Base-by-base conservation (phyloP, 2,888 invertebrate species). In the Lasioglossum leucozonium region DNA sequence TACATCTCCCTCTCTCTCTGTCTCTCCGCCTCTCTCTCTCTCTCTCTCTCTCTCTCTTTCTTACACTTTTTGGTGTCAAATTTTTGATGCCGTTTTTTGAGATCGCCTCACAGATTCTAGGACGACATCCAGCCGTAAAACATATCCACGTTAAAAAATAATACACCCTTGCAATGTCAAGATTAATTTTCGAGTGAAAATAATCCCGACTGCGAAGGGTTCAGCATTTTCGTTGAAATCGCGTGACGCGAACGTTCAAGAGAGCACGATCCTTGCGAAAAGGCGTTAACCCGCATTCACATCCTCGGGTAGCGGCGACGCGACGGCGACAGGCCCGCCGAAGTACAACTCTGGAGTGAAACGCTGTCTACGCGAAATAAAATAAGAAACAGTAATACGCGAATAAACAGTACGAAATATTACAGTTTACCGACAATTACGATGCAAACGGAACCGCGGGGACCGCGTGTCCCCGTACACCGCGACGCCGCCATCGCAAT, bases 341-440 rank as follows among this genome's bases (percentile, higher is more conserved):
- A 6, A 30, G 16, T 8, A 18, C 65, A 30, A 18, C 10, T 4
- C 11, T 3, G 22, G 11, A n/a, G 40, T 69, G 40, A 69, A 67
- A 40, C 40, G 69, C 69, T 22, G n/a, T n/a, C 69, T 4, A 5
- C 40, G 65, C 34, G 37, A 69, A 69, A 69, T 69, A 11, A 69
- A 69, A 40, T 40, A 69, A n/a, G 69, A 40, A 37, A 69, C 69
- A 40, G 69, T 69, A 73, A 73, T 37, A 73, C 8, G 44, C 55
- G 51, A 51, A 73, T 55, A 73, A 73, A 73, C 8, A 55, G 37
- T 1, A 73, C n/a, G 30, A 55, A 73, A 73, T 73, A 55, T 55
- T 55, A 37, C 26, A 37, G 73, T 40, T 73, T 73, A 37, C 73
- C 73, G 40, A 13, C 69, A n/a, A 69, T 69, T 69, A 69, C 69